These are phyloP conservation scores for Phaedon cochleariae DNA, from an alignment of 2,888 invertebrate species.

Conservation along the genomic window DNA sequence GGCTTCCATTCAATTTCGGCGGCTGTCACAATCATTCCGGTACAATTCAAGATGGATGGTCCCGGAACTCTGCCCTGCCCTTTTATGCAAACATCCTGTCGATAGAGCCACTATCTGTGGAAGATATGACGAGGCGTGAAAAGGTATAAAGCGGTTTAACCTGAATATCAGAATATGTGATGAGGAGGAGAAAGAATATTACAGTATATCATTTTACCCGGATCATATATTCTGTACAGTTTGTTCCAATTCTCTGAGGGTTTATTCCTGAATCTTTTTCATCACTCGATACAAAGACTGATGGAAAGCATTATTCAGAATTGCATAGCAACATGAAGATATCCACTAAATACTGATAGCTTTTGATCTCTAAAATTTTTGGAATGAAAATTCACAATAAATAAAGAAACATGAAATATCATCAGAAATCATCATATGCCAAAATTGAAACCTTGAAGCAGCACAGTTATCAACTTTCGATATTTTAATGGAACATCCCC, in stretches of 20 bases:
- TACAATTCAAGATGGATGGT: conserved; percentile 58
- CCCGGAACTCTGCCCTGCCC: conserved; percentile 47
- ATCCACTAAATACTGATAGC: too few relatives aligned
- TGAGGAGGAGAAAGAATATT: not conserved
- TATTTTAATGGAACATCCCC: too few relatives aligned
- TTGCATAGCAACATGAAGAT: too few relatives aligned
- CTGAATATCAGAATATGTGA: conserved; percentile 16
- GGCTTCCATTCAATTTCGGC: conserved; percentile 54
- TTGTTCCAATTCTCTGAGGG: not conserved
- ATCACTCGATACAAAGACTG: not conserved
- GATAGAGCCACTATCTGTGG: conserved; percentile 46
- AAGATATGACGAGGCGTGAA: conserved; percentile 46
- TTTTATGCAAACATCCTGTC: conserved; percentile 56
- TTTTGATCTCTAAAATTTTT: too few relatives aligned
- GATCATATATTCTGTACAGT: not conserved
- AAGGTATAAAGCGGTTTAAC: conserved; percentile 35
- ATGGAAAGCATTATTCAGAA: too few relatives aligned
- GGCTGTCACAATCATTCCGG: conserved; percentile 57
- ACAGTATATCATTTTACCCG: not conserved
- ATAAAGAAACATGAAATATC: too few relatives aligned
- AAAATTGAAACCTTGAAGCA: too few relatives aligned
- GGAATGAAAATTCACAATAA: too few relatives aligned
- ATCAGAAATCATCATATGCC: too few relatives aligned
- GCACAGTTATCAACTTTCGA: too few relatives aligned
- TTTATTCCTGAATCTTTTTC: not conserved